A percentile compares a stretch with the other conserved stretches of the same genome.
These are phyloP conservation scores for Tyto alba DNA, from an alignment of 2,113 vertebrate genomes.

Conservation along the genomic window DNA sequence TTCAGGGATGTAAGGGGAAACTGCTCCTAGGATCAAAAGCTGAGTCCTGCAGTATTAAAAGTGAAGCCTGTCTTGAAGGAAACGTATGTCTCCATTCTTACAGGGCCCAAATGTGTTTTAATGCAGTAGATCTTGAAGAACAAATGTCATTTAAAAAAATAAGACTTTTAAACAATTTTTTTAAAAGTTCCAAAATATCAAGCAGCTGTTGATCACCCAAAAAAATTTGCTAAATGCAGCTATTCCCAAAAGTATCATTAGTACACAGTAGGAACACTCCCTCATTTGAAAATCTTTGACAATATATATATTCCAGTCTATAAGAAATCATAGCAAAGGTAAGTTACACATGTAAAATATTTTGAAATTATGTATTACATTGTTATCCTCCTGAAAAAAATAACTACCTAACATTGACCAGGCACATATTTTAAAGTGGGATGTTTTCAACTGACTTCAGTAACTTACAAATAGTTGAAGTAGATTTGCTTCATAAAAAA, in stretches of 20 bases:
- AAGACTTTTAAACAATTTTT: neutral
- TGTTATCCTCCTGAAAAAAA: neutral
- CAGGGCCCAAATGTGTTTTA: neutral
- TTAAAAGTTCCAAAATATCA: neutral
- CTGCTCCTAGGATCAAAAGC: neutral
- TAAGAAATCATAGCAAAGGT: neutral
- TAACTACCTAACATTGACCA: neutral
- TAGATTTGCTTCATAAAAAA: neutral
- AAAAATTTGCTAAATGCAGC: neutral
- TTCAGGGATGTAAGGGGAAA: neutral
- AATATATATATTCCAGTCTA: neutral
- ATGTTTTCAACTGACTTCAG: neutral
- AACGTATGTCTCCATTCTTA: neutral
- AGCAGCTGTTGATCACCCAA: neutral
- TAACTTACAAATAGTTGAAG: conserved; percentile 19
- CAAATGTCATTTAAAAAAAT: neutral
- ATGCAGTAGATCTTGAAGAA: neutral
- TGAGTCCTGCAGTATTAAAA: neutral
- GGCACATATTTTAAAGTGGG: neutral
- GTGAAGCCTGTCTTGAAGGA: neutral
- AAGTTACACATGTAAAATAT: neutral
- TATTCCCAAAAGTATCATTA: neutral
- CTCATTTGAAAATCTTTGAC: neutral
- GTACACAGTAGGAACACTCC: neutral
- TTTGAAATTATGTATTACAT: neutral